phyloP scores from a whole-genome alignment of 2,797 vertebrate species.

The Chelidonichthys spinosus region DNA sequence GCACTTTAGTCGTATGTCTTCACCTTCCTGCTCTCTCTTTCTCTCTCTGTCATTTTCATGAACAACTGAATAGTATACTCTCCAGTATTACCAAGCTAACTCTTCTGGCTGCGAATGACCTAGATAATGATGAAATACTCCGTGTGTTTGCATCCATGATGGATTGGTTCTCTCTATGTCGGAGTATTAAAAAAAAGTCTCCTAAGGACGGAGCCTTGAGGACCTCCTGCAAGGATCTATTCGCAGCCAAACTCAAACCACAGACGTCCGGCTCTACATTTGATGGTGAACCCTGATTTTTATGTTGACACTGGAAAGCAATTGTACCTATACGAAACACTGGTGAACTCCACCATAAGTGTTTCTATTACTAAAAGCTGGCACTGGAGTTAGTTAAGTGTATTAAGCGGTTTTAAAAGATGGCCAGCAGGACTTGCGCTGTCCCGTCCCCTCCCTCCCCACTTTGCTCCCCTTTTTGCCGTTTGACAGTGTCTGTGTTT shows the following conservation, averaged over 20 bases:
- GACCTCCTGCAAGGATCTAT: conserved; percentile 30
- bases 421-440: conserved; percentile 57
- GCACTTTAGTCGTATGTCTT: conserved; percentile 70
- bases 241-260: conserved; percentile 13
- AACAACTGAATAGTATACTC: conserved; percentile 61
- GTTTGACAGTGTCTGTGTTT: conserved; percentile 82
- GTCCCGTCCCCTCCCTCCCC: conserved; percentile 3
- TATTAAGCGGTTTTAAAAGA: conserved; percentile 52
- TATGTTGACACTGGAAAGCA: conserved; percentile 21
- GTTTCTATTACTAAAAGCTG: conserved; percentile 36
- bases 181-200: conserved; percentile 39
- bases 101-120: conserved; percentile 52
- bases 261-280: conserved; percentile 1
- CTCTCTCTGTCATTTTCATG: conserved; percentile 31
- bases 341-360: conserved; percentile 26
- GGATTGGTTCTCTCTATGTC: conserved; percentile 56
- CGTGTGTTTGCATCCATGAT: conserved; percentile 61
- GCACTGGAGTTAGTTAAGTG: conserved; percentile 30
- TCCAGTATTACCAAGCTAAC: conserved; percentile 53
- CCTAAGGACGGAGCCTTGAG: conserved; percentile 46
- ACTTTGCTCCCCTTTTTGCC: conserved; percentile 38
- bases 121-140: conserved; percentile 61
- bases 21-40: conserved; percentile 27
- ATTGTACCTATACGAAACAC: conserved; percentile 10
- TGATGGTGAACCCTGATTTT: conserved; percentile 17